A percentile compares a stretch with the other conserved stretches of the same genome.
These are phyloP conservation scores for Synchiropus splendidus DNA, from an alignment of 2,113 vertebrate species.

Conservation along the genomic window DNA sequence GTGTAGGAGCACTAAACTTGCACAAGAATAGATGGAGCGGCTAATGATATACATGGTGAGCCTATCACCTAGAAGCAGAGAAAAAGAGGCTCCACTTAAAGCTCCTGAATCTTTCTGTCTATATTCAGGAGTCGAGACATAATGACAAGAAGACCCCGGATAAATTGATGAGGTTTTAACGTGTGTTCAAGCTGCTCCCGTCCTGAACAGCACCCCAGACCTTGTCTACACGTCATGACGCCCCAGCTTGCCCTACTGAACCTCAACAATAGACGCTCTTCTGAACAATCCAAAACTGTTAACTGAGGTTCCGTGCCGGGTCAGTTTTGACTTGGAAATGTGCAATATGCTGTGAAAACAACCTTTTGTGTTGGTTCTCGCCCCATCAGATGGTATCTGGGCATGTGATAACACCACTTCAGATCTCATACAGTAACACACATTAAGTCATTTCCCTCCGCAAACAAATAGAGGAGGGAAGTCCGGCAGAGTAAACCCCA, in stretches of 20 bases:
- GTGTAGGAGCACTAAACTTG: slow-evolving; percentile 64
- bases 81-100: slow-evolving; percentile 55
- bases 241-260: slow-evolving; percentile 33
- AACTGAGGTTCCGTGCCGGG: slow-evolving; percentile 30
- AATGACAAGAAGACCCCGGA: slow-evolving; percentile 58
- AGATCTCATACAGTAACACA: slow-evolving; percentile 62
- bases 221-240: slow-evolving; percentile 30
- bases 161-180: slow-evolving; percentile 66
- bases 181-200: slow-evolving; percentile 62
- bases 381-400: slow-evolving; percentile 53
- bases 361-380: slow-evolving; percentile 39
- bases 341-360: slow-evolving; percentile 61
- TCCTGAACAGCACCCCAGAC: slow-evolving; percentile 46
- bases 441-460: slow-evolving; percentile 64
- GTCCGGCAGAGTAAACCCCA: slow-evolving; percentile 7
- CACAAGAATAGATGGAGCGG: slow-evolving; percentile 60
- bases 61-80: slow-evolving; percentile 35
- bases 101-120: slow-evolving; percentile 62
- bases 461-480: slow-evolving; percentile 46
- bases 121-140: slow-evolving; percentile 63
- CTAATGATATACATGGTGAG: slow-evolving; percentile 68
- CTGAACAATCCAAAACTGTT: slow-evolving; percentile 49
- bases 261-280: slow-evolving; percentile 26
- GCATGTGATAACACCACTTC: slow-evolving; percentile 62
- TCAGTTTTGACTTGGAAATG: slow-evolving; percentile 59